Conservation (phyloP, 2,113 vertebrate genomes). For the Brachyhypopomus occidentalis region DNA sequence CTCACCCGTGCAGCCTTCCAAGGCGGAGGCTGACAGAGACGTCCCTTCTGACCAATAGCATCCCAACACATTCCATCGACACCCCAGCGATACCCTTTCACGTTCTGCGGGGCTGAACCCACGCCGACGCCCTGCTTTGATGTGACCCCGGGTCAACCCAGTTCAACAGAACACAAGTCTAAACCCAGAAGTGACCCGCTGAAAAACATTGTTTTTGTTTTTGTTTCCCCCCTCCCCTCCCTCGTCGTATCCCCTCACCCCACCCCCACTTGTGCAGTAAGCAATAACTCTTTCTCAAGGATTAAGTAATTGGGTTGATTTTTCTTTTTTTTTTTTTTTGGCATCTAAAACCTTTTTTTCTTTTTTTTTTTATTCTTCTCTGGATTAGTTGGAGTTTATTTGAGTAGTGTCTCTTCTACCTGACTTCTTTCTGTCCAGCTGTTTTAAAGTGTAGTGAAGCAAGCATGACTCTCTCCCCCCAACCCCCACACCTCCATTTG, state of each 20-base stretch:
- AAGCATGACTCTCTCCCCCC: conserved; percentile 20
- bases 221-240: conserved; percentile 6
- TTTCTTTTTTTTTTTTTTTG: conserved; percentile 63
- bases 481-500: not conserved
- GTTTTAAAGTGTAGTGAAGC: conserved; percentile 47
- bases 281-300: conserved; percentile 81
- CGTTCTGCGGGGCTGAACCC: conserved; percentile 27
- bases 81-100: conserved; percentile 49
- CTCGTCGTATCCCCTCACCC: conserved; percentile 17
- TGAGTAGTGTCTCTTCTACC: conserved; percentile 57
- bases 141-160: conserved; percentile 61
- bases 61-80: conserved; percentile 76
- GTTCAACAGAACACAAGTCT: conserved; percentile 72
- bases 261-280: conserved; percentile 63
- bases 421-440: conserved; percentile 53
- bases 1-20: conserved; percentile 86
- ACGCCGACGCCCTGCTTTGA: conserved; percentile 56
- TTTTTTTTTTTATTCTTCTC: conserved; percentile 69
- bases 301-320: conserved; percentile 72
- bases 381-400: conserved; percentile 67
- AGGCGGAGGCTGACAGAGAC: conserved; percentile 93
- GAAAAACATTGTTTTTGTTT: conserved; percentile 46
- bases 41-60: conserved; percentile 91
- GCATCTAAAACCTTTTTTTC: conserved; percentile 58
- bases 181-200: conserved; percentile 71